Conservation (phyloP, 92 coral and sea anemone species). For the Ricordea florida region DNA sequence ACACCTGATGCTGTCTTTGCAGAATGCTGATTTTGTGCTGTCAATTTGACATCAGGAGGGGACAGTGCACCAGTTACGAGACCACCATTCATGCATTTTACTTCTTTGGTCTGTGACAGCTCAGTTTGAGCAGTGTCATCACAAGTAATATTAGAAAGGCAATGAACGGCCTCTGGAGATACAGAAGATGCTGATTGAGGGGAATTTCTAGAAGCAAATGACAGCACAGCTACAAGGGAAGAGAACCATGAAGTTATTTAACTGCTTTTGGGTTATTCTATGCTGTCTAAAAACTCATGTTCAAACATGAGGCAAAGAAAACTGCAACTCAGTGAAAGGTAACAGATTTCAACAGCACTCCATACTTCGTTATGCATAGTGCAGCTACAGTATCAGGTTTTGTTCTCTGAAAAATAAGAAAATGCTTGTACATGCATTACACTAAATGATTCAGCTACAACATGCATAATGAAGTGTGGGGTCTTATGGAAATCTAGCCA, state of each 20-base stretch:
- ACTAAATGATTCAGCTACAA: too few relatives aligned
- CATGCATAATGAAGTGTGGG: too few relatives aligned
- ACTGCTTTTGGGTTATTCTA: too few relatives aligned
- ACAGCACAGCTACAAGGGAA: constrained; percentile 35
- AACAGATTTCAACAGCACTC: too few relatives aligned
- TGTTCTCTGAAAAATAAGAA: too few relatives aligned
- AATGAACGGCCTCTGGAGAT: neutral
- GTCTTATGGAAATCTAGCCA: too few relatives aligned
- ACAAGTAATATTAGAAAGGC: neutral
- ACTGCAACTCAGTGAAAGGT: too few relatives aligned
- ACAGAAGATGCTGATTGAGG: constrained; percentile 2
- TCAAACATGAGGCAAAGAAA: too few relatives aligned
- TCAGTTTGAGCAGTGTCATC: neutral
- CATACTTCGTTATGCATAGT: too few relatives aligned
- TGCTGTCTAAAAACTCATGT: too few relatives aligned
- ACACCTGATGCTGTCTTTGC: neutral
- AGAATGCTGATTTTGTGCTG: constrained; percentile 21
- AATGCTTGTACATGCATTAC: too few relatives aligned
- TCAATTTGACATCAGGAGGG: constrained; percentile 56
- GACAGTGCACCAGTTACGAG: constrained; percentile 87
- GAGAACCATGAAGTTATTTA: neutral
- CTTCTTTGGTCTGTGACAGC: neutral
- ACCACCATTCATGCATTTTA: constrained; percentile 50
- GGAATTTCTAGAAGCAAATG: constrained; percentile 16
- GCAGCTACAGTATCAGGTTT: too few relatives aligned